phyloP scores from a whole-genome alignment of 1,140 invertebrate species.

The Berghia stephanieae region DNA sequence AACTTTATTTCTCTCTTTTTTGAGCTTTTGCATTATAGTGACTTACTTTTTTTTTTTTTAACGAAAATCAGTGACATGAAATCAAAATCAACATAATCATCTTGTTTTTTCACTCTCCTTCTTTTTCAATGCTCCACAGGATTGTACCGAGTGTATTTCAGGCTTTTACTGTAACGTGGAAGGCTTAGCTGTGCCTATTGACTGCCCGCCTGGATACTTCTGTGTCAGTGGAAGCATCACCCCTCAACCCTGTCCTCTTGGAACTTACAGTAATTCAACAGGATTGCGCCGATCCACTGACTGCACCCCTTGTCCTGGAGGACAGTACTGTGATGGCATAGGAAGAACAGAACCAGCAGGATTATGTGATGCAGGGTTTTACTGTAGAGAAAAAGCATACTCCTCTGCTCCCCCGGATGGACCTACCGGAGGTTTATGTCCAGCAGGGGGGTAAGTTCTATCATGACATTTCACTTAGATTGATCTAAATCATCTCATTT shows the following conservation, averaged over 20 bases:
- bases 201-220: conserved; percentile 60
- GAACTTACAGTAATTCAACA: conserved; percentile 63
- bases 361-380: conserved; percentile 63
- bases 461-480: no score
- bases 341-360: conserved; percentile 58
- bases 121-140: no score
- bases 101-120: no score
- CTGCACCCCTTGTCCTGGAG: conserved; percentile 63
- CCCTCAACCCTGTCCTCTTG: conserved; percentile 59
- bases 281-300: conserved; percentile 55
- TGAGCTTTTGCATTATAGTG: no score
- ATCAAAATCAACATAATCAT: no score
- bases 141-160: conserved; percentile 63
- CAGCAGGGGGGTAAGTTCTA: conserved; percentile 50
- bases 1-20: no score
- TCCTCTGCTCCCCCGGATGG: conserved; percentile 64
- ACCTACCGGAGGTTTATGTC: conserved; percentile 61
- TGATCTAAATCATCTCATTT: background rate
- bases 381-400: conserved; percentile 62
- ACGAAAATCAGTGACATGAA: no score
- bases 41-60: no score
- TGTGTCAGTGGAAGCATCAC: conserved; percentile 61
- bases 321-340: conserved; percentile 64
- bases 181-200: conserved; percentile 57
- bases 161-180: conserved; percentile 61